These are phyloP conservation scores for Lapara coniferarum DNA, from an alignment of 2,888 invertebrate species.

Conservation along the genomic window DNA sequence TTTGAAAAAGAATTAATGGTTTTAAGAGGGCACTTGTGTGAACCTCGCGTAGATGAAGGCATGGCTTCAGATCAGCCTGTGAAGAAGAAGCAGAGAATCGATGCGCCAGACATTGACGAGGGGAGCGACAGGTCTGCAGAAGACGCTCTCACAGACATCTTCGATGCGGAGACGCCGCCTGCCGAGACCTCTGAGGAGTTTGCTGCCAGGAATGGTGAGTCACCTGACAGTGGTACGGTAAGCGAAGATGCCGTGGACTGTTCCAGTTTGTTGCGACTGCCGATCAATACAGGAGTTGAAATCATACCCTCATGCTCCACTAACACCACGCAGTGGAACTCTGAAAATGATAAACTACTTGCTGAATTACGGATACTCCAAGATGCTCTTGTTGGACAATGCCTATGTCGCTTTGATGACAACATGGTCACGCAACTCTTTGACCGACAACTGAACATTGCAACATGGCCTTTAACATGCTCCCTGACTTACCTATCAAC, in stretches of 20 bases:
- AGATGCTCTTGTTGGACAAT: slow-evolving; percentile 88
- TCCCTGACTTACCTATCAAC: slow-evolving; percentile 91
- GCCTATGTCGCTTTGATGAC: slow-evolving; percentile 90
- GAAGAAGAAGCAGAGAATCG: slow-evolving; percentile 91
- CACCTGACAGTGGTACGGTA: slow-evolving; percentile 78
- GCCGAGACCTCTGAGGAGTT: slow-evolving; percentile 75
- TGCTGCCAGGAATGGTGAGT: slow-evolving; percentile 70
- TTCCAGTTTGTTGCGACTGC: slow-evolving; percentile 66
- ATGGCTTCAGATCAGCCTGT: slow-evolving; percentile 93
- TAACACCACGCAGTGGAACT: slow-evolving; percentile 63
- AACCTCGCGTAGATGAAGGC: slow-evolving; percentile 81
- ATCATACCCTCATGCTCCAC: slow-evolving; percentile 75
- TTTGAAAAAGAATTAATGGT: slow-evolving; percentile 80
- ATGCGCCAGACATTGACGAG: slow-evolving; percentile 85
- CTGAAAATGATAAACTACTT: slow-evolving; percentile 70
- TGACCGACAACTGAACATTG: slow-evolving; percentile 83
- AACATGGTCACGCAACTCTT: slow-evolving; percentile 88
- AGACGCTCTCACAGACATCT: slow-evolving; percentile 73
- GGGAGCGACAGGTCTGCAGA: slow-evolving; percentile 79
- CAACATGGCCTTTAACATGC: slow-evolving; percentile 74
- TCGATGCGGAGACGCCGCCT: slow-evolving; percentile 67
- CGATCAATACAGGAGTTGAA: slow-evolving; percentile 61
- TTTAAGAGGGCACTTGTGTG: slow-evolving; percentile 84
- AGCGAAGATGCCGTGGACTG: slow-evolving; percentile 82
- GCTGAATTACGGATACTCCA: slow-evolving; percentile 85